Evolutionary conservation across 2,797 vertebrate genomes (phyloP).

Genomic region (Anguilla megastoma): DNA sequence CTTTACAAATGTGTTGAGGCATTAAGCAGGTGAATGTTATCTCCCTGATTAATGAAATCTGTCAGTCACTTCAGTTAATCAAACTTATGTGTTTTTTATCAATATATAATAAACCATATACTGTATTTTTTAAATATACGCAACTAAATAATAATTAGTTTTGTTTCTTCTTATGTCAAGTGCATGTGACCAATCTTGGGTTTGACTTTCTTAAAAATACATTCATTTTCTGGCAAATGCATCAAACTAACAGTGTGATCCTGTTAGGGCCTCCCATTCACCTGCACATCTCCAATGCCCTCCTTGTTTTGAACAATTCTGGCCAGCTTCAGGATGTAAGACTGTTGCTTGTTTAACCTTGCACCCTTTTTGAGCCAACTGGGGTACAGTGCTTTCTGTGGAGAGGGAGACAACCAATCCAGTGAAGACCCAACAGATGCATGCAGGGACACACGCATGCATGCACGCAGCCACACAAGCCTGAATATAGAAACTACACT

Average conservation of each 20-base stretch:
- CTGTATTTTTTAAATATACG: not conserved
- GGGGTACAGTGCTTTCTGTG: not conserved
- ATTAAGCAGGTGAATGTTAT: not conserved
- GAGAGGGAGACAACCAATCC: not conserved
- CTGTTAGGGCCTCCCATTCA: not conserved
- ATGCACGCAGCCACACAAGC: not conserved
- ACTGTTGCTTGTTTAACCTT: not conserved
- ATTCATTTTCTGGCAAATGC: not conserved
- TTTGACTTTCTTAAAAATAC: not conserved
- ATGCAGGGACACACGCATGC: not conserved
- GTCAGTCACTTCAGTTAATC: not conserved
- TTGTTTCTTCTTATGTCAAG: not conserved
- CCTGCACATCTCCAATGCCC: constrained; percentile 12
- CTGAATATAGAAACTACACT: too few relatives aligned
- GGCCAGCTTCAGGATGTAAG: not conserved
- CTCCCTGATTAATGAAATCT: not conserved
- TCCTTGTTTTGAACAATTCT: not conserved
- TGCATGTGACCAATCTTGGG: not conserved
- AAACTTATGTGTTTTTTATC: not conserved
- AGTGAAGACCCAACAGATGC: not conserved
- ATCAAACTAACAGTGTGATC: not conserved
- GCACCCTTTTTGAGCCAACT: not conserved
- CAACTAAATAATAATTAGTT: not conserved
- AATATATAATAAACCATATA: not conserved
- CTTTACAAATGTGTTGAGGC: not conserved